Conservation (phyloP, 2,797 vertebrate species). For the Gadopsis marmoratus region DNA sequence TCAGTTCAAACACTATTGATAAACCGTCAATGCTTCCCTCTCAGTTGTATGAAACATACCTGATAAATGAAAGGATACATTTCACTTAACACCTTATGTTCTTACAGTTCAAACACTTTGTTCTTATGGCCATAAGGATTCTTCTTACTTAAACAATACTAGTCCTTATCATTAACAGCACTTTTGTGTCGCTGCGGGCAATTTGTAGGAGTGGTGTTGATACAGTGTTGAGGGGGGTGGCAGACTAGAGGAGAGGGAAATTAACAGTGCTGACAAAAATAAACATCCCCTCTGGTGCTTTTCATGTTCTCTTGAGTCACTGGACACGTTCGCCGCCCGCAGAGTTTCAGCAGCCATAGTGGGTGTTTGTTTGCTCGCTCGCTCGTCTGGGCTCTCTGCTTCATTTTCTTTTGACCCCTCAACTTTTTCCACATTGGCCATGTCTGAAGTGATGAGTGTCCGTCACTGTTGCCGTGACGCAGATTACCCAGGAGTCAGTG, state of each 20-base stretch:
- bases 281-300: constrained; percentile 65
- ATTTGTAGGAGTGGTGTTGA: constrained; percentile 54
- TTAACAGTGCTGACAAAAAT: constrained; percentile 62
- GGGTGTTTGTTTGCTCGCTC: constrained; percentile 45
- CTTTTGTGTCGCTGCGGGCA: constrained; percentile 52
- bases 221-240: constrained; percentile 45
- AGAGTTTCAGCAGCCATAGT: constrained; percentile 44
- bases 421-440: constrained; percentile 64
- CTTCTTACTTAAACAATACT: constrained; percentile 47
- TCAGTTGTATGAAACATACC: not conserved
- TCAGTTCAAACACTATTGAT: not conserved
- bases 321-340: constrained; percentile 52
- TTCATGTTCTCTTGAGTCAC: constrained; percentile 59
- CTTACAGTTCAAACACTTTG: constrained; percentile 35
- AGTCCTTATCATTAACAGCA: constrained; percentile 58
- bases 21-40: not conserved
- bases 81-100: constrained; percentile 26
- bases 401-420: constrained; percentile 50
- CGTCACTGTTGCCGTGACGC: constrained; percentile 64
- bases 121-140: constrained; percentile 23
- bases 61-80: constrained; percentile 22
- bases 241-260: constrained; percentile 39
- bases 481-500: constrained; percentile 63
- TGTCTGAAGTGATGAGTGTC: constrained; percentile 67
- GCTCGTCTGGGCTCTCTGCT: constrained; percentile 8